Percentiles rank a stretch among this genome's conserved stretches.
Conservation (phyloP, 2,888 invertebrate genomes). For the Teleogryllus oceanicus region DNA sequence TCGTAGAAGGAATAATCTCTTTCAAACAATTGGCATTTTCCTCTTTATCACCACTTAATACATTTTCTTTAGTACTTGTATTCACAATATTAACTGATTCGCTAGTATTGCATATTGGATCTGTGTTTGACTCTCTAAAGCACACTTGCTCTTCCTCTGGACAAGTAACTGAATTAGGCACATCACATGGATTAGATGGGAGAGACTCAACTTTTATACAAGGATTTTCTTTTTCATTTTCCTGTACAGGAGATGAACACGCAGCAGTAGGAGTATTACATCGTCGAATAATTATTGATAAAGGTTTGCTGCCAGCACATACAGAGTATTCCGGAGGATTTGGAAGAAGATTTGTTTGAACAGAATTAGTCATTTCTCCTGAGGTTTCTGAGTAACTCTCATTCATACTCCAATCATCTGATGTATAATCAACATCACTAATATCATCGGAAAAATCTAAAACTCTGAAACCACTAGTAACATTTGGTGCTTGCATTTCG, state of each 20-base stretch:
- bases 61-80: no score
- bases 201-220: not conserved
- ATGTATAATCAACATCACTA: not conserved
- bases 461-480: slow-evolving; percentile 10
- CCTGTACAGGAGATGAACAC: not conserved
- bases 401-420: not conserved
- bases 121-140: no score
- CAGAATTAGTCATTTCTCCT: not conserved
- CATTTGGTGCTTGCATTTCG: slow-evolving; percentile 10
- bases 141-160: no score
- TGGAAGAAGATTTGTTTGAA: not conserved
- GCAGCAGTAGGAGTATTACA: not conserved
- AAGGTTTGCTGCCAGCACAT: not conserved
- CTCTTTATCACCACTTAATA: no score
- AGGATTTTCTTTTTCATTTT: not conserved
- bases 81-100: no score
- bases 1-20: no score
- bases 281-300: slow-evolving; percentile 2
- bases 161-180: no score
- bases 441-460: not conserved
- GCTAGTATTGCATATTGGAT: no score
- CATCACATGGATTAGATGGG: no score
- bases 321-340: not conserved
- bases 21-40: no score
- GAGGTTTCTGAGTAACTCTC: not conserved